phyloP scores from a whole-genome alignment of 2,113 vertebrate species.

The Ageneiosus marmoratus region DNA sequence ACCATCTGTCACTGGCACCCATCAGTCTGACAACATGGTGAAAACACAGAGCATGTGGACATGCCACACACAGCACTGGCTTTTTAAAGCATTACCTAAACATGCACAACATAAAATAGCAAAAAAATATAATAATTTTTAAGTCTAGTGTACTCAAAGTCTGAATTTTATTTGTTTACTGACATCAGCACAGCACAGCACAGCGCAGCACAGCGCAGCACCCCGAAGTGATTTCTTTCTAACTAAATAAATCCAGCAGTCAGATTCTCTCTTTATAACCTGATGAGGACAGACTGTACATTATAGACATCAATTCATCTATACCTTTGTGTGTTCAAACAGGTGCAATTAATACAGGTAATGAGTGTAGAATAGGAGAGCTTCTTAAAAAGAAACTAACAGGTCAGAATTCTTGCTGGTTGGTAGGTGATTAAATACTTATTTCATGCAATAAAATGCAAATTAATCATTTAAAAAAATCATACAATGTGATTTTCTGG shows the following conservation, averaged over 20 bases:
- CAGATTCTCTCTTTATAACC: not conserved
- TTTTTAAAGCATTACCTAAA: not conserved
- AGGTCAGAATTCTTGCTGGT: too few relatives aligned
- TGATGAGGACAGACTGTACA: not conserved
- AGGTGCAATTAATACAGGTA: too few relatives aligned
- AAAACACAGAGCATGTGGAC: not conserved
- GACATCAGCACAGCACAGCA: not conserved
- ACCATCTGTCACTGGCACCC: slow-evolving; percentile 19
- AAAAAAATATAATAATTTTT: too few relatives aligned
- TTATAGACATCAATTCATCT: too few relatives aligned
- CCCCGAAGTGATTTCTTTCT: not conserved
- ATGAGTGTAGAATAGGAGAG: too few relatives aligned
- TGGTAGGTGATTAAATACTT: too few relatives aligned
- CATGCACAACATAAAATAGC: not conserved
- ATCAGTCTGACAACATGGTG: not conserved
- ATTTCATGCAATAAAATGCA: too few relatives aligned
- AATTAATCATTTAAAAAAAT: too few relatives aligned
- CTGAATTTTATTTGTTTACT: slow-evolving; percentile 11
- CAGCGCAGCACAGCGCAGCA: not conserved
- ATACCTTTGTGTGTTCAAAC: too few relatives aligned
- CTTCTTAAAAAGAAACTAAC: too few relatives aligned
- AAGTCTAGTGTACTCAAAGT: too few relatives aligned
- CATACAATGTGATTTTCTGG: too few relatives aligned
- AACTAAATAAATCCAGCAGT: not conserved
- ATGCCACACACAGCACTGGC: not conserved